Conservation (phyloP, 2,888 invertebrate genomes). For the Eupsilia transversa region DNA sequence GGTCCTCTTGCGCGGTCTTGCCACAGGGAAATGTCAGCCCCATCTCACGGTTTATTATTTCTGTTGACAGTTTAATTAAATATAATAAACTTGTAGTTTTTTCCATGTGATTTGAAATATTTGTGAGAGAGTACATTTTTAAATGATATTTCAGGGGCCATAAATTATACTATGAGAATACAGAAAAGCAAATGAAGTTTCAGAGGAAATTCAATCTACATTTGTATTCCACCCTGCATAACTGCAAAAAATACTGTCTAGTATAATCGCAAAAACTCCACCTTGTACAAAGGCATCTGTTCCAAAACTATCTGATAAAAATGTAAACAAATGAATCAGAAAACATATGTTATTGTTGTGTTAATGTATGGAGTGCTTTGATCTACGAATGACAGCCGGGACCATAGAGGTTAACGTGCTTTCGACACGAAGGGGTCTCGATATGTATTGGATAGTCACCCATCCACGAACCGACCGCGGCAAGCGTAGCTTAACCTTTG, state of each 20-base stretch:
- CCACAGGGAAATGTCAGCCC: conserved; percentile 89
- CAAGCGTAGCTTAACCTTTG: no score
- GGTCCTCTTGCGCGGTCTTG: conserved; percentile 84
- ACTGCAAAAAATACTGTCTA: no score
- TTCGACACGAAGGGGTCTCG: no score
- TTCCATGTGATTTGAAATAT: neutral
- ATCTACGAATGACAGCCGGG: neutral
- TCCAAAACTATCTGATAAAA: neutral
- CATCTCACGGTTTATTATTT: conserved; percentile 92
- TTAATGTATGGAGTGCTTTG: no score
- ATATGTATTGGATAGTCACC: no score
- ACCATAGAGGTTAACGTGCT: neutral
- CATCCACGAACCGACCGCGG: no score
- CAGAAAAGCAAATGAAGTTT: neutral
- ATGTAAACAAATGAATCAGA: neutral
- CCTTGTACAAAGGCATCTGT: neutral
- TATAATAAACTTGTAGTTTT: neutral
- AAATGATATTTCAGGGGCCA: neutral
- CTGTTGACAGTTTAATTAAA: conserved; percentile 75
- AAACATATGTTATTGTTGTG: no score
- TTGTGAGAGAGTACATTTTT: neutral
- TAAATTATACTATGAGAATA: neutral
- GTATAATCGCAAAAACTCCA: neutral
- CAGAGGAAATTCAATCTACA: neutral
- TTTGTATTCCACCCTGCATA: neutral